Evolutionary conservation across 2,888 invertebrate species (phyloP).

Genomic region (Drosophila phalerata): DNA sequence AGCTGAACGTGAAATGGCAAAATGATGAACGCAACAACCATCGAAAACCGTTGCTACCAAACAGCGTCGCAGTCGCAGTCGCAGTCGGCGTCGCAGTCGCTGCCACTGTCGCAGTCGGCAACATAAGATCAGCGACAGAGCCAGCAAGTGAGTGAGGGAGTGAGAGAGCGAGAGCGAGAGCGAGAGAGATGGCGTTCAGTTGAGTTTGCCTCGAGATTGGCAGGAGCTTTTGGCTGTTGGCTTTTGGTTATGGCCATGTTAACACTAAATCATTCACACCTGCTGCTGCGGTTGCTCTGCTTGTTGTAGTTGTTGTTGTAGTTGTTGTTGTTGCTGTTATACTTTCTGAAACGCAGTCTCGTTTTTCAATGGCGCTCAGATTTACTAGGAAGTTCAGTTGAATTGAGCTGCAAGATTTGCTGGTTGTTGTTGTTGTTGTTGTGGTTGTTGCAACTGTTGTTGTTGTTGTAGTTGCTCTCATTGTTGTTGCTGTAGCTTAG

Average conservation of each 20-base stretch:
- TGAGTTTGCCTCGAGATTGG: slow-evolving; percentile 16
- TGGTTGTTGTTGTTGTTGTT: slow-evolving; percentile 14
- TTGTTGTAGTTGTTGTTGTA: slow-evolving; percentile 5
- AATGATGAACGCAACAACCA: slow-evolving; percentile 83
- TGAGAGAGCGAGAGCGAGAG: not conserved
- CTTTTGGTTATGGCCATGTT: slow-evolving; percentile 73
- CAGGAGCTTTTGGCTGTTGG: slow-evolving; percentile 69
- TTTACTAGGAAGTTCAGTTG: slow-evolving; percentile 68
- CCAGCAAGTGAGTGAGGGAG: slow-evolving; percentile 1
- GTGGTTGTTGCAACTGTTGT: slow-evolving; percentile 5
- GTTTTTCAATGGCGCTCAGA: slow-evolving; percentile 37
- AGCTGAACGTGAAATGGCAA: slow-evolving; percentile 84
- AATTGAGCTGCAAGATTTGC: slow-evolving; percentile 22
- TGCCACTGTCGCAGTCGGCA: slow-evolving; percentile 29
- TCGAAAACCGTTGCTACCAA: slow-evolving; percentile 74
- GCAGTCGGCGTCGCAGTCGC: slow-evolving; percentile 17
- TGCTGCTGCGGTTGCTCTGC: slow-evolving; percentile 45
- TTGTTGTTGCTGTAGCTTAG: slow-evolving; percentile 20
- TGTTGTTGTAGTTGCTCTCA: slow-evolving; percentile 8
- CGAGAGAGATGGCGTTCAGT: not conserved
- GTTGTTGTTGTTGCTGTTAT: slow-evolving; percentile 40
- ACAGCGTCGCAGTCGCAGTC: slow-evolving; percentile 30
- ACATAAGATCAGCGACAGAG: slow-evolving; percentile 37
- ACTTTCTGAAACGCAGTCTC: slow-evolving; percentile 47
- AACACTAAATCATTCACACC: slow-evolving; percentile 80